phyloP scores from a whole-genome alignment of 2,797 vertebrate genomes.

The Petrocephalus sullivani region DNA sequence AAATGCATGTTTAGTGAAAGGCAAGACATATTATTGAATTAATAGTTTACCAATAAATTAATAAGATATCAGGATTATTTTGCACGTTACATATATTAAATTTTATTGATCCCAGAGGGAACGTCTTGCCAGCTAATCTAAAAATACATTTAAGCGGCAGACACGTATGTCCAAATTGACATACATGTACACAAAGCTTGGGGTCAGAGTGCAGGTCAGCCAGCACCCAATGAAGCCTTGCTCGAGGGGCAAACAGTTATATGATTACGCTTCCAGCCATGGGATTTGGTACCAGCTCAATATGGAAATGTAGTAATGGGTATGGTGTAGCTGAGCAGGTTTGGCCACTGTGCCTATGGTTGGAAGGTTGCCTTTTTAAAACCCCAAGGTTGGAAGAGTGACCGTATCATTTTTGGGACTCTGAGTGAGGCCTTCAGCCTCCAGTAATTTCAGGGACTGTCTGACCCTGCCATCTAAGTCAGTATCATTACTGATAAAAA shows the following conservation, averaged over 20 bases:
- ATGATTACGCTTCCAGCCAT: background rate
- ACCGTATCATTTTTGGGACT: background rate
- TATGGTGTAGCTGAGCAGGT: background rate
- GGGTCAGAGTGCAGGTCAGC: background rate
- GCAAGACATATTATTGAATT: background rate
- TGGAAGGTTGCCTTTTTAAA: background rate
- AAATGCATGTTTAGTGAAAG: background rate
- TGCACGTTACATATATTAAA: background rate
- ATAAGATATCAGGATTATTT: background rate
- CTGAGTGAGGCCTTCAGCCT: background rate
- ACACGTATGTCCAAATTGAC: background rate
- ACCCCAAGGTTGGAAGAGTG: background rate
- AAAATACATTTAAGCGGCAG: background rate
- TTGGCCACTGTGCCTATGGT: background rate
- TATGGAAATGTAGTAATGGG: background rate
- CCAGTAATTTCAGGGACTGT: background rate
- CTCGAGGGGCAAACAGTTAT: background rate
- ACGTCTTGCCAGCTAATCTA: background rate
- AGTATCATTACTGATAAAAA: background rate
- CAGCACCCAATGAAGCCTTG: background rate
- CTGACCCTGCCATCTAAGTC: background rate
- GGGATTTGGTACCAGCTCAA: background rate
- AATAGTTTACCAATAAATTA: background rate
- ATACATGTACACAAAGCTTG: background rate
- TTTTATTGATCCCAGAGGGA: background rate